phyloP scores from a whole-genome alignment of 1,140 invertebrate species.

The Drosophila jambulina region DNA sequence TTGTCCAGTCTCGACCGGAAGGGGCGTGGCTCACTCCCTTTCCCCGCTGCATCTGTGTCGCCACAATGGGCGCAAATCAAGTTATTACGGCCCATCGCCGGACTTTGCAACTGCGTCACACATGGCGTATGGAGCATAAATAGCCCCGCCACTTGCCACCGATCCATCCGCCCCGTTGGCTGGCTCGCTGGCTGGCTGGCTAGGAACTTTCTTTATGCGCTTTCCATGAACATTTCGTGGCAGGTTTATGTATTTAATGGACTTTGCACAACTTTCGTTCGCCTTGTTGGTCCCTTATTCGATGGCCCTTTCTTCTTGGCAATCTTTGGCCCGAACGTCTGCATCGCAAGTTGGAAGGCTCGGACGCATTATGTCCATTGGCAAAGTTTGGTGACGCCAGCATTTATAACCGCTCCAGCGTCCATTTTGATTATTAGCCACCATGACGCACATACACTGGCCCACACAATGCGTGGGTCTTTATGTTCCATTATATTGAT shows the following conservation, averaged over 20 bases:
- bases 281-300: constrained; percentile 19
- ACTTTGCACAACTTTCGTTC: constrained; percentile 75
- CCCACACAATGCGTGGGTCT: constrained; percentile 31
- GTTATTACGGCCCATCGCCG: constrained; percentile 70
- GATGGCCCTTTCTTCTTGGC: constrained; percentile 29
- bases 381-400: constrained; percentile 78
- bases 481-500: constrained; percentile 65
- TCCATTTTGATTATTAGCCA: constrained; percentile 81
- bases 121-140: constrained; percentile 74
- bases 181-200: constrained; percentile 20
- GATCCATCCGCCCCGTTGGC: constrained; percentile 47
- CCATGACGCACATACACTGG: constrained; percentile 1
- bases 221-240: constrained; percentile 83
- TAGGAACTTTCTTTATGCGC: constrained; percentile 82
- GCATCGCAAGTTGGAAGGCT: constrained; percentile 44
- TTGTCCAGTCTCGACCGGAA: constrained; percentile 35
- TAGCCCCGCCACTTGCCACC: constrained; percentile 69
- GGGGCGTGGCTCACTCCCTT: constrained; percentile 40
- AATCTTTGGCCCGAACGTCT: constrained; percentile 17
- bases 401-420: constrained; percentile 68
- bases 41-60: constrained; percentile 73
- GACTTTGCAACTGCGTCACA: constrained; percentile 59
- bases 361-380: constrained; percentile 74
- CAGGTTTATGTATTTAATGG: constrained; percentile 84
- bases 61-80: constrained; percentile 78